Conservation (phyloP, 1,140 invertebrate genomes). For the Anastrepha obliqua region DNA sequence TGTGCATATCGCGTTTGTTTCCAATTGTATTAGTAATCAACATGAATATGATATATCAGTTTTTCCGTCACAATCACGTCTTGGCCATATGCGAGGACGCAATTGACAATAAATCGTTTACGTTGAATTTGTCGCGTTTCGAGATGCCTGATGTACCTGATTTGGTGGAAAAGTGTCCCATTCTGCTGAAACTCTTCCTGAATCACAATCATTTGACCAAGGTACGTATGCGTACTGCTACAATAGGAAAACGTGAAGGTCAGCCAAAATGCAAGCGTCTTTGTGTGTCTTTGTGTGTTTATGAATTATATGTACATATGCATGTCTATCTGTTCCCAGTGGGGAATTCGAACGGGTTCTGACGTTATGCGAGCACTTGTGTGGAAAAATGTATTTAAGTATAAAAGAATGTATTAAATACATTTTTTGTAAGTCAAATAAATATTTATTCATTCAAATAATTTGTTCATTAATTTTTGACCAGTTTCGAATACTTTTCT, state of each 20-base stretch:
- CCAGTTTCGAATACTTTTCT: too few species aligned
- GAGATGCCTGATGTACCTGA: conserved; percentile 77
- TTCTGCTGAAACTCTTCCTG: conserved; percentile 77
- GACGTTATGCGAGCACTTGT: too few species aligned
- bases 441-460: too few species aligned
- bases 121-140: conserved; percentile 77
- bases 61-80: conserved; percentile 77
- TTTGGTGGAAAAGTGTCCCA: conserved; percentile 76
- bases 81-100: conserved; percentile 79
- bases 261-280: background rate
- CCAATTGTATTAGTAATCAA: background rate
- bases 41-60: conserved; percentile 56
- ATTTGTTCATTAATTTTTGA: too few species aligned
- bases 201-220: conserved; percentile 77
- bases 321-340: background rate
- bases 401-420: too few species aligned
- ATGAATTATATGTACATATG: background rate
- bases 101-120: conserved; percentile 76
- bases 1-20: background rate
- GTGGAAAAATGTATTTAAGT: too few species aligned
- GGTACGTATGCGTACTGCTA: conserved; percentile 67
- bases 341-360: background rate
- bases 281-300: too few species aligned
- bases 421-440: too few species aligned
- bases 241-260: background rate